Evolutionary conservation across 2,797 vertebrate genomes (phyloP).

Genomic region (Pseudochirops corinnae): DNA sequence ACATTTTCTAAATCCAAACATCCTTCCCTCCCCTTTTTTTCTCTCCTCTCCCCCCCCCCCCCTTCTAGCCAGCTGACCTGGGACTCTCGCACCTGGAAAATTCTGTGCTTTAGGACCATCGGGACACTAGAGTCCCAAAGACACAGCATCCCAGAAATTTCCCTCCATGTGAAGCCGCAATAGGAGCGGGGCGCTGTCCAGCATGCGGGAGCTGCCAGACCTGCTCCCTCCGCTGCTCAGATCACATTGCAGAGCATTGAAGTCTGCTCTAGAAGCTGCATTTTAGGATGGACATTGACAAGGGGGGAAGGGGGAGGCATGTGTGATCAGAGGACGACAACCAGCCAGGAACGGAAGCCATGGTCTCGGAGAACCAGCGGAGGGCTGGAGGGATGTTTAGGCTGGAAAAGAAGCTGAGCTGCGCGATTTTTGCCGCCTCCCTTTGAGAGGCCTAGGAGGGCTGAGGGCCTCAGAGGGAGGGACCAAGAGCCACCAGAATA

Average conservation of each 20-base stretch:
- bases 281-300: neutral
- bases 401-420: neutral
- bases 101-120: neutral
- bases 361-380: neutral
- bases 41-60: too few species aligned
- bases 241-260: neutral
- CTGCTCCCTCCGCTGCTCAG: neutral
- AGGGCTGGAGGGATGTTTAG: neutral
- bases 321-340: too few species aligned
- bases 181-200: too few species aligned
- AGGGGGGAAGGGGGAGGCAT: too few species aligned
- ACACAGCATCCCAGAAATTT: too few species aligned
- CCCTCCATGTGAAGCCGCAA: too few species aligned
- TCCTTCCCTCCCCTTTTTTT: fast-evolving
- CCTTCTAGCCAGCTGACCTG: neutral
- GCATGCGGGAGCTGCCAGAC: too few species aligned
- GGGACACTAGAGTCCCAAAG: neutral
- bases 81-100: neutral
- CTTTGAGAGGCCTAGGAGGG: too few species aligned
- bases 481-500: too few species aligned
- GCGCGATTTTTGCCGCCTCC: too few species aligned
- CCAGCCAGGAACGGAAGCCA: too few species aligned
- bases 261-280: neutral
- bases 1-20: neutral
- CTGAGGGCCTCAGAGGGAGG: too few species aligned